Conservation (phyloP, 2,888 invertebrate genomes). For the Caenorhabditis sp. region DNA sequence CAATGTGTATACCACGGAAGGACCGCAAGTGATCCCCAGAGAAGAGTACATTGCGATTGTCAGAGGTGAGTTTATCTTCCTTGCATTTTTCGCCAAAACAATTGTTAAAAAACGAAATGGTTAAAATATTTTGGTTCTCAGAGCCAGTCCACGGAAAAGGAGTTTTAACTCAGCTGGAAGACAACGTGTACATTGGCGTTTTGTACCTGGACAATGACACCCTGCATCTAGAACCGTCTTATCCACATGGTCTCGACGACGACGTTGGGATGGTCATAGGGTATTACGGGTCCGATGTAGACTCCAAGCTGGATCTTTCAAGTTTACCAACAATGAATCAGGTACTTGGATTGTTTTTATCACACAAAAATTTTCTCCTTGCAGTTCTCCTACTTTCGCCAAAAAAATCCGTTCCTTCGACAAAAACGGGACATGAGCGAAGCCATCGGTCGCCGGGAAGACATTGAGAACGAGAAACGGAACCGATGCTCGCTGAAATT, state of each 20-base stretch:
- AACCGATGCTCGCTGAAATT: conserved; percentile 68
- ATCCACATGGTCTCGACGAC: conserved; percentile 23
- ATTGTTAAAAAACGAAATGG: background rate
- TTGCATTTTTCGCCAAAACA: background rate
- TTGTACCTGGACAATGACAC: conserved; percentile 50
- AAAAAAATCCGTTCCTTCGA: conserved; percentile 40
- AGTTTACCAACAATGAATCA: conserved; percentile 16
- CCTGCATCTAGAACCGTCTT: conserved; percentile 40
- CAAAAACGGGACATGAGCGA: conserved; percentile 6
- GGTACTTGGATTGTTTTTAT: background rate
- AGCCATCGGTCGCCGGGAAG: background rate
- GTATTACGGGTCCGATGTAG: conserved; percentile 54
- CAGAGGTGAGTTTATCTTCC: conserved; percentile 17
- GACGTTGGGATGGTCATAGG: conserved; percentile 34
- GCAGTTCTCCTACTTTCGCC: conserved; percentile 25
- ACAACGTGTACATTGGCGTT: conserved; percentile 33
- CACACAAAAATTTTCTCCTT: background rate
- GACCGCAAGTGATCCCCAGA: conserved; percentile 20
- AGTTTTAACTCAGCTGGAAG: conserved; percentile 35
- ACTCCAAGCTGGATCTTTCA: conserved; percentile 35
- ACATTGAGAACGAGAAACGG: conserved; percentile 41
- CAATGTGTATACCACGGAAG: conserved; percentile 39
- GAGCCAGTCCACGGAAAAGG: conserved; percentile 47
- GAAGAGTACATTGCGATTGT: conserved; percentile 47
- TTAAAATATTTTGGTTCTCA: conserved; percentile 5